Base-by-base conservation (phyloP, 2,888 invertebrate genomes). In the Scaptomyza parva region DNA sequence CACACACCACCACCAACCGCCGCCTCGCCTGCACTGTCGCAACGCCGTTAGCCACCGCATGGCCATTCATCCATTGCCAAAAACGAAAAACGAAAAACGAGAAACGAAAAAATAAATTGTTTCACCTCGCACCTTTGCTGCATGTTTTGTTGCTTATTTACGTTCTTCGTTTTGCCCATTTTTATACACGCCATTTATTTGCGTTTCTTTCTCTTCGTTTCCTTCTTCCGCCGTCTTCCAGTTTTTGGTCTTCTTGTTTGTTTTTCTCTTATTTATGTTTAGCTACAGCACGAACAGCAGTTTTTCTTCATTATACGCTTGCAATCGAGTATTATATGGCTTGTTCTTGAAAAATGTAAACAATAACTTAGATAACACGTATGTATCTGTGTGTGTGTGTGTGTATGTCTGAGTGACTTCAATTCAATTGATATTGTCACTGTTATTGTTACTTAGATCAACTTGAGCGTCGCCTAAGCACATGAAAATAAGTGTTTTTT, bases 151-250 rank as follows among this genome's bases (percentile, higher is more conserved):
- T 79, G 76, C 73, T 77, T 80, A 81, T 77, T 84, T 81, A 71
- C 75, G 69, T 77, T 78, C 69, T 77, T 78, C 69, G 62, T 68
- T 82, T 74, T 78, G 61, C 62, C 75, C 66, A 61, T 76, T 86
- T 83, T 83, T 80, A 80, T 74, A 80, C 73, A 74, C 66, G 63
- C 84, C 81, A 84, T 86, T 84, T 86, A 84, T 86, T 86, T 84
- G 64, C 52, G 58, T 45, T 47, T 58, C 40, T 51, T 45, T 41
- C 37, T n/a, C 14, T 47, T 37, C 48, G 24, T 43, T 41, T 60
- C 40, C 62, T 43, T 57, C 52, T 60, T 50, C 40, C 14, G 30
- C n/a, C 7, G 20, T 55, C 37, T 20, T 1, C n/a, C n/a, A 14
- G 35, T 47, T 39, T 30, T 26, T 53, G 39, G 22, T 30, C 37